Evolutionary conservation across 2,888 invertebrate species (phyloP), one percentile per base, ranked within the genome.

Genomic region (Sympetrum striolatum): DNA sequence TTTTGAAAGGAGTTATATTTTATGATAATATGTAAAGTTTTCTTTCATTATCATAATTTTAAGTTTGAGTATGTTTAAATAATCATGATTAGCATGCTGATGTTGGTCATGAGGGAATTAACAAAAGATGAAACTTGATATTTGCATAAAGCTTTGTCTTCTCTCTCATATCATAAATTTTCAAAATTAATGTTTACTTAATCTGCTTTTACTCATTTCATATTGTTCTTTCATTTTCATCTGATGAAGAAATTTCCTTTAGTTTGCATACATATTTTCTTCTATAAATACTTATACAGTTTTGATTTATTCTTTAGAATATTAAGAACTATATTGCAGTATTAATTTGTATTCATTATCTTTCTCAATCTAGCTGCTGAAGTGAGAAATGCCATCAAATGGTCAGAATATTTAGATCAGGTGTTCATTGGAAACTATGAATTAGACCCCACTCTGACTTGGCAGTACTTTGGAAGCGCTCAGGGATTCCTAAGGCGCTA

Each of bases 381-480:
- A 92, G 97, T 99, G 31, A 95, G 98, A 93, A 96, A 97, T 93
- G 98, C 98, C 90, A 97, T 99, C 92, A 97, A 97, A 93, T 99
- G 99, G 99, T 98, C 99, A 90, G 97, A 98, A 92, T 97, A 97
- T 93, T 95, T 99, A 93, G 98, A 99, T 94, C 96, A 97, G 35
- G 95, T 97, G 91, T 99, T 99, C 94, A 96, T 96, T 92, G 97
- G 97, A 93, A 99, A 99, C 95, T 97, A 97, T 93, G 97, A 98
- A 93, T 96, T 96, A 92, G 98, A 99, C 94, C 97, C 98, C 0
- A 97, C 97, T 1, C 95, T 99, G 80, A 98, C 98, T n/a, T 99
- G 99, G 98, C 99, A 99, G 94, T 99, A 98, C 94, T 99, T 98
- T 94, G 99, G 99, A 90, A 98, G 98, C 90, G 97, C 98, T n/a